Conservation (phyloP, 2,113 vertebrate genomes). For the Geococcyx californianus region DNA sequence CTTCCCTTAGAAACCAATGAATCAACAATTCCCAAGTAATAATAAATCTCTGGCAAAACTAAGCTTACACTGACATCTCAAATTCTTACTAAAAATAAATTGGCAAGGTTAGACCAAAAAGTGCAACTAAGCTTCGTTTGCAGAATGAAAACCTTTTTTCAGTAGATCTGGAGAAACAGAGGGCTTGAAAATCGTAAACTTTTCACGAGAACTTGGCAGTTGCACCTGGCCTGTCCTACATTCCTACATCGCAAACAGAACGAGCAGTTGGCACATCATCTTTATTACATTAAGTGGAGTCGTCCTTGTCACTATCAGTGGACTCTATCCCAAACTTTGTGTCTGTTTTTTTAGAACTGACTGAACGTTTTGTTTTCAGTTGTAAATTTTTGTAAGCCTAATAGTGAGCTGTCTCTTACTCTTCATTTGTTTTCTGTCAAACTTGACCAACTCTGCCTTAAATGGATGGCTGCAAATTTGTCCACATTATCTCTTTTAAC, state of each 20-base stretch:
- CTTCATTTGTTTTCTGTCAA: not conserved
- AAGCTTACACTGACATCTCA: not conserved
- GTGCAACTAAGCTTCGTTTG: not conserved
- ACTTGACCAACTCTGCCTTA: not conserved
- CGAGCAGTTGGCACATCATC: not conserved
- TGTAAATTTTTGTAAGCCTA: not conserved
- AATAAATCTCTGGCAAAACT: not conserved
- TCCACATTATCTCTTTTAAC: not conserved
- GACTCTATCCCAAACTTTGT: not conserved
- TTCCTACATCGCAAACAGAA: not conserved
- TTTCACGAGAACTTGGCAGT: not conserved
- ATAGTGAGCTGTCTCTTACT: not conserved
- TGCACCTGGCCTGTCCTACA: not conserved
- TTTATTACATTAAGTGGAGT: not conserved
- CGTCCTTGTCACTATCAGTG: accelerated
- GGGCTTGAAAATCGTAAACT: not conserved
- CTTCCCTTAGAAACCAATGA: not conserved
- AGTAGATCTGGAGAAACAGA: not conserved
- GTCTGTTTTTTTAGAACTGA: not conserved
- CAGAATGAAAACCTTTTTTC: not conserved
- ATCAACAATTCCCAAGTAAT: not conserved
- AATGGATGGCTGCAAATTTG: not conserved
- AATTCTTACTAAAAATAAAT: not conserved
- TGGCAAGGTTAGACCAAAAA: not conserved
- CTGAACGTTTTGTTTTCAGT: not conserved